Percentiles rank a stretch among this genome's conserved stretches.
Conservation (phyloP, 2,113 vertebrate species). For the Epinephelus lanceolatus region DNA sequence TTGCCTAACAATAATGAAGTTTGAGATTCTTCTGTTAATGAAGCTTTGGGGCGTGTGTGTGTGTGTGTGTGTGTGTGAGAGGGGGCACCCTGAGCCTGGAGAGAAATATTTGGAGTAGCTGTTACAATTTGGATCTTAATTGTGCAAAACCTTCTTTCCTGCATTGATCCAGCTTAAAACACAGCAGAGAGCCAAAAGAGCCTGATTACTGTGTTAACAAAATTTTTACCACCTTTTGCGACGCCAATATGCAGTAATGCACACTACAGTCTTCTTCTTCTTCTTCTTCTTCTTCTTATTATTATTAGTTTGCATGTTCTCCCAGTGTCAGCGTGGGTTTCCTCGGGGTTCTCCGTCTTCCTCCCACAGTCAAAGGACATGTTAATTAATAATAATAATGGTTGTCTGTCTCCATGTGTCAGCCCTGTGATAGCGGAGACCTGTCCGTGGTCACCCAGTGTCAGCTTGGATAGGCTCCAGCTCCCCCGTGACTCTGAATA, state of each 20-base stretch:
- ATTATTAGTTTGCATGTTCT: no score
- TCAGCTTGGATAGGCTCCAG: no score
- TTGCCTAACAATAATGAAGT: no score
- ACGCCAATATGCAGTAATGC: not conserved
- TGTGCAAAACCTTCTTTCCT: not conserved
- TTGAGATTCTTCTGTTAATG: not conserved
- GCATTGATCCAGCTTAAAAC: slow-evolving; percentile 9
- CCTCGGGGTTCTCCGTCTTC: no score
- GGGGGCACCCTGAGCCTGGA: not conserved
- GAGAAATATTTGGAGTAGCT: not conserved
- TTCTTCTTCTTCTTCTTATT: no score
- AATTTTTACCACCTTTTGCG: not conserved
- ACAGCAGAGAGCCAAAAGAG: not conserved
- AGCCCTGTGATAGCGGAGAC: no score
- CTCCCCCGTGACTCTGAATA: no score
- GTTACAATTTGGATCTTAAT: not conserved
- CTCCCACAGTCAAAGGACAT: no score
- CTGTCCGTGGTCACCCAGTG: no score
- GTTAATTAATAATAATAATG: no score
- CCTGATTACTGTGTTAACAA: not conserved
- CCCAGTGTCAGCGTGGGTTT: no score
- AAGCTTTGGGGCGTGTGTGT: not conserved
- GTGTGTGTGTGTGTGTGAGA: not conserved
- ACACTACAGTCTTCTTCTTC: not conserved
- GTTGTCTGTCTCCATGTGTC: no score